Percentiles rank a stretch among this genome's conserved stretches.
Conservation (phyloP, 2,797 vertebrate species). For the Tragelaphus eurycerus region DNA sequence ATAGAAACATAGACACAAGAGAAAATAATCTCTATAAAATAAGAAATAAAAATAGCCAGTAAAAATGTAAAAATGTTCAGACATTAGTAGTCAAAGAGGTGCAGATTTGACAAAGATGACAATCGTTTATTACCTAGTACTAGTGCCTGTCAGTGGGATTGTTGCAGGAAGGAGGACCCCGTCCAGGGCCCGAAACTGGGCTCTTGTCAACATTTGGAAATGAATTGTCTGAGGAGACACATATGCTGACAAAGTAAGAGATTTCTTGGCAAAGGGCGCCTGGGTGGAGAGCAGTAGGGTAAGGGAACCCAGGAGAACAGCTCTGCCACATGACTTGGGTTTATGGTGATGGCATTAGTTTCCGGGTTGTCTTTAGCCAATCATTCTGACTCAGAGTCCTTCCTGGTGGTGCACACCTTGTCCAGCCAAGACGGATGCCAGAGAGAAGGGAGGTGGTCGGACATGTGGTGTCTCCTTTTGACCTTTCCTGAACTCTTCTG, state of each 20-base stretch:
- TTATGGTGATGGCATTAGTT: not conserved
- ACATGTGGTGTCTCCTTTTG: not conserved
- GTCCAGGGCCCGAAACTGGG: not conserved
- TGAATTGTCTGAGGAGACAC: not conserved
- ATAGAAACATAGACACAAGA: not conserved
- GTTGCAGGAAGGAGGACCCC: not conserved
- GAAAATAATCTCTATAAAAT: slow-evolving; percentile 1
- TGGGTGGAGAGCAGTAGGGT: not conserved
- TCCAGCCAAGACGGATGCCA: not conserved
- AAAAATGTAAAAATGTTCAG: not conserved
- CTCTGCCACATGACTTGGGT: not conserved
- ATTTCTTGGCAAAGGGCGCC: not conserved
- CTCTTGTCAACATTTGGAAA: not conserved
- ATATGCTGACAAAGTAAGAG: not conserved
- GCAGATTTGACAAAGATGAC: not conserved
- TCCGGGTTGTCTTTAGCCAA: not conserved
- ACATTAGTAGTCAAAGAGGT: not conserved
- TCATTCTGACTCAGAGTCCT: not conserved
- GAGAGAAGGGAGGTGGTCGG: not conserved
- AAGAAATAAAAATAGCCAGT: not conserved
- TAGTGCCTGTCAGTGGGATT: not conserved
- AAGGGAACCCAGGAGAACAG: not conserved
- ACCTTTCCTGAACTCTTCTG: not conserved
- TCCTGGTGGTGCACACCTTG: not conserved
- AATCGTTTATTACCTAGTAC: not conserved